Conservation (phyloP, 1,140 invertebrate genomes). For the Pentalonia nigronervosa region DNA sequence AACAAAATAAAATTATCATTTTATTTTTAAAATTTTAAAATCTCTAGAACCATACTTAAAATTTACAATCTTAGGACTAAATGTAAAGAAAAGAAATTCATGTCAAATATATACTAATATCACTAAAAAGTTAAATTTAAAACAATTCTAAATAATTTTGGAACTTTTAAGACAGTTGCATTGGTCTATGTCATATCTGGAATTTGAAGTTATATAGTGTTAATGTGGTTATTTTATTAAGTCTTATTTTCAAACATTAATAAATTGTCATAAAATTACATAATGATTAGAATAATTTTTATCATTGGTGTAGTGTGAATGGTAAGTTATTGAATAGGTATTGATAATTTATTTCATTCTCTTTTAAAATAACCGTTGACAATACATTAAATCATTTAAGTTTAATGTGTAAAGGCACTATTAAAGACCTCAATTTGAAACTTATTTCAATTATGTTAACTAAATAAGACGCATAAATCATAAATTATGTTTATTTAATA, state of each 20-base stretch:
- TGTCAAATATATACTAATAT: not conserved
- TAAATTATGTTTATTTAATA: no score
- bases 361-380: not conserved
- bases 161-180: not conserved
- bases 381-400: not conserved
- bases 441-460: no score
- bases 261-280: not conserved
- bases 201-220: not conserved
- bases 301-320: not conserved
- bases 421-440: not conserved
- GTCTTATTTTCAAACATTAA: not conserved
- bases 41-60: not conserved
- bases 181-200: not conserved
- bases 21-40: not conserved
- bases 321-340: not conserved
- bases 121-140: not conserved
- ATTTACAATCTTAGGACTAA: not conserved
- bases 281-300: not conserved
- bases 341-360: not conserved
- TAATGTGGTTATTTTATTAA: not conserved
- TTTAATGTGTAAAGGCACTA: not conserved
- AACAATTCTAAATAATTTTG: not conserved
- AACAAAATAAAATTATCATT: not conserved
- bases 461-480: no score
- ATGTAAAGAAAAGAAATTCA: not conserved